Evolutionary conservation across 2,888 invertebrate genomes (phyloP), one percentile per base, ranked within the genome.

Genomic region (Maniola hyperantus): DNA sequence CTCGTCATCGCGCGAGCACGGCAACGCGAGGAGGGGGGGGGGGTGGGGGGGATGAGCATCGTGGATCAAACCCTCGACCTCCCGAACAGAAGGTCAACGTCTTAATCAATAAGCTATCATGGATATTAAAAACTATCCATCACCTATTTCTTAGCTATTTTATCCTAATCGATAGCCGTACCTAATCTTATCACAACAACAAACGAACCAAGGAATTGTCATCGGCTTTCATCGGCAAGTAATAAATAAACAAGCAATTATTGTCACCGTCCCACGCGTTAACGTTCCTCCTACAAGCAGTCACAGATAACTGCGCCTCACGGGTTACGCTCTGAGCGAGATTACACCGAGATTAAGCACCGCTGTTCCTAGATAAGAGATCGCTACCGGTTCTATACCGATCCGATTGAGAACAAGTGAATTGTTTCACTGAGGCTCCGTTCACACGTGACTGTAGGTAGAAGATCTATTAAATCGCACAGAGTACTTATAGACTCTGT

Each of bases 181-280:
- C 6, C 33, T 20, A 20, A 26, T 51, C 51, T 51, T 51, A 51
- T 33, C 51, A 33, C 18, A 6, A 33, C 33, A 33, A 33, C 33
- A 33, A 13, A 26, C 51, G 8, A 26, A 33, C 26, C 26, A 39
- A 10, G 33, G 50, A 11, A 11, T 51, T 5, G 18, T 48, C 15
- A 13, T 10, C 26, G 51, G 11, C 11, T 5, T 13, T 13, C n/a
- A n/a, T n/a, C n/a, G n/a, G n/a, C n/a, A n/a, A 26, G 13, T 51
- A 51, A 39, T 39, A 39, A 48, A 13, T 51, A 51, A 26, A 51
- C 11, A 51, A 51, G 11, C 50, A 20, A 51, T 51, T 13, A 51
- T 51, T 13, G 50, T 51, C 50, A 51, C 50, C 18, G 20, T 13
- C 50, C 50, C 50, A 26, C 50, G 50, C 20, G 26, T 20, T 13